Base-by-base conservation (phyloP, 2,888 invertebrate species). In the Luperina testacea region DNA sequence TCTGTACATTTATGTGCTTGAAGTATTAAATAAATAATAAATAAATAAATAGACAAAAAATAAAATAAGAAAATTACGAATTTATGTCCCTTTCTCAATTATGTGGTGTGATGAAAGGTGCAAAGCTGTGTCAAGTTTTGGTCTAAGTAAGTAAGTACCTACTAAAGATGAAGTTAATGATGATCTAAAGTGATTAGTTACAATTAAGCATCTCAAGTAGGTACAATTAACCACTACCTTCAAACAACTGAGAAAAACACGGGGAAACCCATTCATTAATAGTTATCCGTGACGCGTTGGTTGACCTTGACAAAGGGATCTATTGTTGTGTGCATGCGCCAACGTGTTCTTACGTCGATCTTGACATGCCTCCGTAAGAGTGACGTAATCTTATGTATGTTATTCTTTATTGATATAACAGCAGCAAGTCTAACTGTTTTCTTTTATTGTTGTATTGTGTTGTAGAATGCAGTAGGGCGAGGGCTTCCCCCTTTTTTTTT, bases 241-340 rank as follows among this genome's bases (percentile, higher is more conserved):
- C 11, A n/a, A 74, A 65, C 17, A 15, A 3, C 32, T 13, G 15
- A 53, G 67, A 27, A 63, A 82, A 81, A 63, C 63, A 57, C 4
- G n/a, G 20, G 61, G 45, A 63, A 74, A 27, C 24, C 32, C 65
- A 24, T 68, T 75, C 45, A 63, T 53, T n/a, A 63, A 77, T n/a
- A 57, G 9, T n/a, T 8, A 57, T 27, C 4, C 32, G 27, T 77
- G 78, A 83, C 78, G 64, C 57, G 9, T 42, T 59, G 38, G n/a
- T 65, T 45, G 69, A 51, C 69, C 83, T 80, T 80, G 83, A 51
- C 38, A 78, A 13, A n/a, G 42, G 38, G 11, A 65, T 64, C 15
- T 74, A 65, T 32, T 72, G 42, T 32, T 38, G 27, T 57, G 32
- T 63, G 8, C 38, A 64, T 70, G 69, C 68, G n/a, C 9, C 13